Conservation (phyloP, 2,113 vertebrate genomes). For the Tursiops truncatus region DNA sequence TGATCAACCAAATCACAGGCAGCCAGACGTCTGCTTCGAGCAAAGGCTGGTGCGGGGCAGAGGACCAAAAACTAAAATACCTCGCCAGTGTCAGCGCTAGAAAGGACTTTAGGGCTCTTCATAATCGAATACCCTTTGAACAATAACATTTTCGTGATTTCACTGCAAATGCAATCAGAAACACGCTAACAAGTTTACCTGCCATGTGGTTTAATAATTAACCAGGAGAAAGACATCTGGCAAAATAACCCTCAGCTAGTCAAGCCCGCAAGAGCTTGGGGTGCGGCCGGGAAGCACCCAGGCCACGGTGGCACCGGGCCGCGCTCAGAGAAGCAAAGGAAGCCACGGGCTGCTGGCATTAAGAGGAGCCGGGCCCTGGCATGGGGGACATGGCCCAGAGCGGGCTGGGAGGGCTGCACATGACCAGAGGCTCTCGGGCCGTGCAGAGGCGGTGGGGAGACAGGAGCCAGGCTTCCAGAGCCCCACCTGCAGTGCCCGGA, state of each 20-base stretch:
- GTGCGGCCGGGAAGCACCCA: rapidly evolving
- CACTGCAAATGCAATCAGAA: background rate
- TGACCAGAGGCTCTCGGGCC: rapidly evolving
- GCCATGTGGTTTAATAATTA: background rate
- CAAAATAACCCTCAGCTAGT: background rate
- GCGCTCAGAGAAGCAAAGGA: rapidly evolving
- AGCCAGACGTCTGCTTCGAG: too few species aligned
- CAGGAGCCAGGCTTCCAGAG: rapidly evolving
- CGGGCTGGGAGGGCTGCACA: background rate
- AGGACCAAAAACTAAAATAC: background rate
- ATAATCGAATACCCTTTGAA: background rate
- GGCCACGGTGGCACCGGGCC: rapidly evolving
- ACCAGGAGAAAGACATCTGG: background rate
- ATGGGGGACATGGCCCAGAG: rapidly evolving
- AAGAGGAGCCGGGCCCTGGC: rapidly evolving
- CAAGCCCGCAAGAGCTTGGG: background rate
- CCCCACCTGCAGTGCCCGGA: rapidly evolving
- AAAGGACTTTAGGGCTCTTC: background rate
- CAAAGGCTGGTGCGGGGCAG: rapidly evolving
- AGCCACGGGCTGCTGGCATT: rapidly evolving
- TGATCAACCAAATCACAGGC: background rate
- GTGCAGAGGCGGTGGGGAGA: rapidly evolving
- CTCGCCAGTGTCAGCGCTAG: background rate
- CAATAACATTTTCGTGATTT: background rate
- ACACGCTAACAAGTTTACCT: background rate